These are phyloP conservation scores for Hyla sarda DNA, from an alignment of 2,113 vertebrate genomes.

Conservation along the genomic window DNA sequence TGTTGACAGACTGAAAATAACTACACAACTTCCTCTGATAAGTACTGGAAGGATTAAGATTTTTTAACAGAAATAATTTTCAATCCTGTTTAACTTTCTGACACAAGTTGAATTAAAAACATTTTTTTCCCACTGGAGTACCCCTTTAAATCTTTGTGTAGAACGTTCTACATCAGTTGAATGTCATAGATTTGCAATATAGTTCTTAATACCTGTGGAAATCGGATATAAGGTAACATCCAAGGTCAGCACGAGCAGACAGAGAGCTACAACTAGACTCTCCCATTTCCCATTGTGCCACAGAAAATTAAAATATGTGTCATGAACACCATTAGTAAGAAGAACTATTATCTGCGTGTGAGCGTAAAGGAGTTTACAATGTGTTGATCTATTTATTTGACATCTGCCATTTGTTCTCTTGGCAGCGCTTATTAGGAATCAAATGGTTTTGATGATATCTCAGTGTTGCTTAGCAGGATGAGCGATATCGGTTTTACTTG, in stretches of 20 bases:
- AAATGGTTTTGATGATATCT: neutral
- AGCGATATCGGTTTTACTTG: too few species aligned
- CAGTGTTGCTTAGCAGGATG: neutral
- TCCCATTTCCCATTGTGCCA: neutral
- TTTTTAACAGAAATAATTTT: too few species aligned
- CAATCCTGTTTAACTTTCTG: too few species aligned
- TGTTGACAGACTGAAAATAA: too few species aligned
- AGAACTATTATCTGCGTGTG: slow-evolving; percentile 4
- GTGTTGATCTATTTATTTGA: neutral
- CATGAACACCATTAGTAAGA: neutral
- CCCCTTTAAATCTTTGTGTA: neutral
- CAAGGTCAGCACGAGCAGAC: slow-evolving; percentile 3
- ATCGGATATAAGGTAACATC: slow-evolving; percentile 4
- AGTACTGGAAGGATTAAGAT: too few species aligned
- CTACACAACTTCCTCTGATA: too few species aligned
- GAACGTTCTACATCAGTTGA: neutral
- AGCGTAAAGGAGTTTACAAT: neutral
- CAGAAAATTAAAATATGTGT: neutral
- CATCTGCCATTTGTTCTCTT: neutral
- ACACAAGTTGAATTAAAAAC: too few species aligned
- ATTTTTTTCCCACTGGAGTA: too few species aligned
- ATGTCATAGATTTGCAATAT: slow-evolving; percentile 29
- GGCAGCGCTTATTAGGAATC: neutral
- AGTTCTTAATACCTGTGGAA: slow-evolving; percentile 15
- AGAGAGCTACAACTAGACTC: neutral